Base-by-base conservation (phyloP, 2,797 vertebrate genomes). In the Aphelocoma californica region DNA sequence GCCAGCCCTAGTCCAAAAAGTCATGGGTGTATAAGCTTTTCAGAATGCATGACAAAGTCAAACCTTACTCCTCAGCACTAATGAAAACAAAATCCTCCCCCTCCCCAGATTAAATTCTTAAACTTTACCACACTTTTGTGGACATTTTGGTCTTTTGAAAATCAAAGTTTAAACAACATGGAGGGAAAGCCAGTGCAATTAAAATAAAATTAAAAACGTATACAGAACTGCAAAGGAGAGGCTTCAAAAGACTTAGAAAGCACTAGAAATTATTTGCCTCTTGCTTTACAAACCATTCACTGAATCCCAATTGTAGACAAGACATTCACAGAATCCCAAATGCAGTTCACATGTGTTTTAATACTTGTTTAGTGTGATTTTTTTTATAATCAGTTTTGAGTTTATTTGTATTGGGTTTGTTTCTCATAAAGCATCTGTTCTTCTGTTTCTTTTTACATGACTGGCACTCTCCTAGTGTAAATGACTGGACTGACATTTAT, bases 351-450 rank as follows among this genome's bases (percentile, higher is more conserved):
- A 85, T 69, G 80, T 2, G 0, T 74, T 92, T 92, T 67, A 90
- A 88, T 91, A 64, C 58, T 93, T 92, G 90, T 93, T 90, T 94
- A 40, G 71, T 77, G 86, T 54, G 81, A 70, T 10, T 60, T 87
- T 58, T 94, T 88, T 91, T 89, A 47, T 89, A 79, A 93, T 87
- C 72, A 89, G 45, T 71, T 96, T 88, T 73, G 86, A 75, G 78
- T 95, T 84, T 96, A 95, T 97, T 93, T 95, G 87, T 92, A 50
- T 81, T 91, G 20, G 45, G 67, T 81, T 96, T 96, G 81, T 78
- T 96, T 94, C 88, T 93, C 85, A 72, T 66, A 95, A 95, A 93
- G 82, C 94, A 92, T 96, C 93, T 96, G 94, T 88, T 95, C 91
- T 74, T 84, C 71, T 80, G 79, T 91, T 96, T 92, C 96, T 86